Evolutionary conservation across 2,888 invertebrate genomes (phyloP), one percentile per base, ranked within the genome.

Genomic region (Eupeodes luniger): DNA sequence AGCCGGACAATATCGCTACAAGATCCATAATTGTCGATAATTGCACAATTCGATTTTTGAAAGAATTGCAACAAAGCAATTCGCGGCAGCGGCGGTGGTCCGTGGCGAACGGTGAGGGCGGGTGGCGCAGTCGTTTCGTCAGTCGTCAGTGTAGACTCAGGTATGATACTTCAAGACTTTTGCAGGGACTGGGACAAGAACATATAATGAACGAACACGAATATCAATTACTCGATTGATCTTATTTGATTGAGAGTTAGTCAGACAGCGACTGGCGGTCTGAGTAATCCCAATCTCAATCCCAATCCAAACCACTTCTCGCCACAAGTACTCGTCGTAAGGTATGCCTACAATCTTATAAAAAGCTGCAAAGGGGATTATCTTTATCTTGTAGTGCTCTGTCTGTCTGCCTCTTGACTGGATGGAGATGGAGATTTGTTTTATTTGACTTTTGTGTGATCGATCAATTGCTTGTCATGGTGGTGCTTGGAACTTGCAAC

Each of bases 221-320:
- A 85, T 85, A 88, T 81, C 88, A 78, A 88, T 88, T 88, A 88
- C 81, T 64, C 85, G 85, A 88, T 85, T 88, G 88, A 88, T 88
- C 88, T 88, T 85, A 49, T 88, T 88, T 88, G 88, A 88, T 88
- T 81, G 85, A 85, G 70, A 81, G 85, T 87, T 78, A 81, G 84
- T 88, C 88, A 84, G 88, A 88, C 85, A 88, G 47, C 59, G 81
- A 78, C 70, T 78, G 84, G 85, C 76, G 84, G 87, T 67, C 76
- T 78, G 88, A 81, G 81, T 85, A 77, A 78, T 81, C 77, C 55
- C 53, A 7, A 44, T 40, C 19, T 19, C 19, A 19, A 19, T 40
- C 12, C 64, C 7, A 59, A 74, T 67, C 77, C 69, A 19, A 64
- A 64, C n/a, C 59, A 77, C 76, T 84, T 80, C 44, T 19, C 27